Conservation (phyloP, 2,888 invertebrate species). For the Microctonus hyperodae region DNA sequence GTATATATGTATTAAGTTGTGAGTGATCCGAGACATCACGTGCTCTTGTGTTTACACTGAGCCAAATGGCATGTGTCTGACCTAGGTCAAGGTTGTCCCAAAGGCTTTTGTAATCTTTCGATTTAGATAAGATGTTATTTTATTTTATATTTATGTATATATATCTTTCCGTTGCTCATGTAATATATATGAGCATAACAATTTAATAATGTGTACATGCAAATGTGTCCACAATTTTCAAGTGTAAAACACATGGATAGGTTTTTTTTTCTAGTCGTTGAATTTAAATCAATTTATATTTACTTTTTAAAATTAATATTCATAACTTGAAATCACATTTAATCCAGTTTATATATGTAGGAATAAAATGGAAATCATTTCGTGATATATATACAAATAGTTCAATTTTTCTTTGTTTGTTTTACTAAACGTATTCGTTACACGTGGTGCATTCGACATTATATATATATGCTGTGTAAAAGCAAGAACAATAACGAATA, state of each 20-base stretch:
- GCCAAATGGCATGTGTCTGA: conserved; percentile 24
- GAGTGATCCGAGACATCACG: conserved; percentile 30
- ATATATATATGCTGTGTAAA: neutral
- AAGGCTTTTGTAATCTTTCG: conserved; percentile 25
- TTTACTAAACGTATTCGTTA: neutral
- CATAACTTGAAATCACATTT: neutral
- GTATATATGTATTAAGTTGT: conserved; percentile 11
- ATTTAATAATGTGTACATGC: neutral
- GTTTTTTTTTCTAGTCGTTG: neutral
- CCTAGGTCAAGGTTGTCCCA: conserved; percentile 29
- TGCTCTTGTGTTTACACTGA: conserved; percentile 27
- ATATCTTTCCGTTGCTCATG: neutral
- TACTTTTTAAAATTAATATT: neutral
- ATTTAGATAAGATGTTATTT: conserved; percentile 18
- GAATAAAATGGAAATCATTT: neutral
- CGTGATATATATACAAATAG: no score
- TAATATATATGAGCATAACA: neutral
- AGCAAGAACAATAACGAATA: neutral
- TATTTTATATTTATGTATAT: neutral
- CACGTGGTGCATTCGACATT: neutral
- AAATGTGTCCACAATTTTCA: no score
- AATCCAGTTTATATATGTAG: neutral
- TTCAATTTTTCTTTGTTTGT: neutral
- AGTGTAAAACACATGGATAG: no score
- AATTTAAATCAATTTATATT: neutral